Evolutionary conservation across 2,797 vertebrate species (phyloP).

Genomic region (Melanogrammus aeglefinus): DNA sequence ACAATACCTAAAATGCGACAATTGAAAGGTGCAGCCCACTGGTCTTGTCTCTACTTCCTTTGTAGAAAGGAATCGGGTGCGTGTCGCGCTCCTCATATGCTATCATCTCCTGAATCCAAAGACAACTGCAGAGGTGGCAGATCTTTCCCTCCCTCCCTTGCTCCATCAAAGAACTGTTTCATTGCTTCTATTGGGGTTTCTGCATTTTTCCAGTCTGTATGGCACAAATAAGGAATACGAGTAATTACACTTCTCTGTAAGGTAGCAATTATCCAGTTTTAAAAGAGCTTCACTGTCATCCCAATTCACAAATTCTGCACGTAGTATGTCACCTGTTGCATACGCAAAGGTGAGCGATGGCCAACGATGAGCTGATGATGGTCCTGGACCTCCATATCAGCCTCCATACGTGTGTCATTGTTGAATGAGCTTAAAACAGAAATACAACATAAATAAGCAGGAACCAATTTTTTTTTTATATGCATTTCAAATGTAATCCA

Average conservation of each 20-base stretch:
- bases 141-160: not conserved
- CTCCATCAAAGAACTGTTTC: not conserved
- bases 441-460: no score
- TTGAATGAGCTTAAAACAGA: no score
- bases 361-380: no score
- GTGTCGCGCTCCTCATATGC: slow-evolving; percentile 17
- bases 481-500: no score
- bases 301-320: no score
- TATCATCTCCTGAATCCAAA: slow-evolving; percentile 3
- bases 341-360: no score
- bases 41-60: slow-evolving; percentile 4
- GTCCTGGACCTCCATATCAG: no score
- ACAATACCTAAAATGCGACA: slow-evolving; percentile 20
- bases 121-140: not conserved
- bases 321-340: no score
- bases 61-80: slow-evolving; percentile 26
- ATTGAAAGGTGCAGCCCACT: slow-evolving; percentile 21
- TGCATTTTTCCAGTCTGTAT: not conserved
- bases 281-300: not conserved
- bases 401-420: no score
- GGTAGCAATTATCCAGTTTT: not conserved
- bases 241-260: no score
- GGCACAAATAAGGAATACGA: not conserved
- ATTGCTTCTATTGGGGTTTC: not conserved
- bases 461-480: no score